Conservation (phyloP, 2,888 invertebrate genomes). For the Nipponacmea schrenckii region DNA sequence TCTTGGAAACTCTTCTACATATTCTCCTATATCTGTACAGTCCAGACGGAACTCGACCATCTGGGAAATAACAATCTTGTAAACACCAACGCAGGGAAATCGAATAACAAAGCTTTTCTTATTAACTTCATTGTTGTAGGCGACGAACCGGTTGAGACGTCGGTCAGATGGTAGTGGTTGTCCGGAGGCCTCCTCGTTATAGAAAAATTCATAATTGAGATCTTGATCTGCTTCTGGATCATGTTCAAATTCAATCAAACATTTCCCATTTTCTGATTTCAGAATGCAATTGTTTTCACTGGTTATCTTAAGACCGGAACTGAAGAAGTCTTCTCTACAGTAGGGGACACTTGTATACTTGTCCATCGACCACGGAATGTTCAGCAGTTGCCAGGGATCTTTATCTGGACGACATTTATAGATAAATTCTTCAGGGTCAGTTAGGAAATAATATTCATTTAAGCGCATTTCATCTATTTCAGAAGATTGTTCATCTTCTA, state of each 20-base stretch:
- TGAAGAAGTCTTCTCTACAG: constrained; percentile 29
- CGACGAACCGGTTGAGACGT: constrained; percentile 22
- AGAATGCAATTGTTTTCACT: constrained; percentile 29
- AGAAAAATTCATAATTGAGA: constrained; percentile 32
- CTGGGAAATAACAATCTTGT: constrained; percentile 9
- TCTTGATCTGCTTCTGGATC: constrained; percentile 14
- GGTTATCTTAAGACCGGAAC: constrained; percentile 25
- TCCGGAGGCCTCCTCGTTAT: constrained; percentile 18
- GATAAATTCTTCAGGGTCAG: constrained; percentile 36
- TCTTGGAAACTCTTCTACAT: constrained; percentile 46
- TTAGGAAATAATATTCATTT: constrained; percentile 36
- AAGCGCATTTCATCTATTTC: constrained; percentile 20
- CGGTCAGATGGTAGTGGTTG: constrained; percentile 14
- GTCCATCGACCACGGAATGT: constrained; percentile 25
- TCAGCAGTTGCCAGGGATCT: constrained; percentile 34
- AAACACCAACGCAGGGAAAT: constrained; percentile 22
- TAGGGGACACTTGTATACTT: constrained; percentile 28
- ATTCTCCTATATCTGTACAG: constrained; percentile 36
- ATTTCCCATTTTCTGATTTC: constrained; percentile 28
- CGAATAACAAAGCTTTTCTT: constrained; percentile 26
- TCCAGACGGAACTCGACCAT: constrained; percentile 52
- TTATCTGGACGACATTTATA: constrained; percentile 36
- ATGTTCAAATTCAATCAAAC: constrained; percentile 25
- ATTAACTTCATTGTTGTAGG: constrained; percentile 21
- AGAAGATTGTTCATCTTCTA: constrained; percentile 1